Base-by-base conservation (phyloP, 2,797 vertebrate species). In the Momotus momota region DNA sequence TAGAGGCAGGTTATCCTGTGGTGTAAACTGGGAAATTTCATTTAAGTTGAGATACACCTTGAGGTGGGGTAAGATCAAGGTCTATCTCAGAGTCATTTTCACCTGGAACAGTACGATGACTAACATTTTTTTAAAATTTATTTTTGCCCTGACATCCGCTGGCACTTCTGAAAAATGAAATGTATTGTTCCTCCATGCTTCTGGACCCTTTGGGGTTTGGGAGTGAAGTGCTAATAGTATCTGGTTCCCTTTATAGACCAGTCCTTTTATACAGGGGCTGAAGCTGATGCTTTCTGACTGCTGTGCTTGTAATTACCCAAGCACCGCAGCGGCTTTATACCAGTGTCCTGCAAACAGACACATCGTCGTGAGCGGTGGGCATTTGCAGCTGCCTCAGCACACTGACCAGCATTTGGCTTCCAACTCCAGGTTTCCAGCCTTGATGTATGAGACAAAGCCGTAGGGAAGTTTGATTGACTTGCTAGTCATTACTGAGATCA, bases 391-490 rank as follows among this genome's bases (percentile, higher is more conserved):
- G 94, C 73, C 89, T 93, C 77, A 35, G 14, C 55, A 52, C 33
- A 43, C 48, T 93, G 85, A 77, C 90, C 7, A 4, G 7, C 29
- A 45, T 81, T 91, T 95, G 93, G 89, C 89, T 90, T 49, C 80
- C 31, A 51, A 75, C 55, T 79, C 72, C 2, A 1, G 5, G 79
- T 93, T 90, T 91, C 49, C 22, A 58, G n/a, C 75, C 75, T 94
- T 93, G 87, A 96, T 94, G 85, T 86, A 26, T 45, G 62, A 93
- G 46, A 93, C 58, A 95, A 91, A 94, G 77, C 66, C 0, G 27
- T 38, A 19, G 82, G 93, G 87, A 94, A 29, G 22, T 91, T 90
- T 95, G 92, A 96, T 86, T 93, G 91, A 88, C 93, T 96, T 90
- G 67, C 40, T 51, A 49, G 80, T 93, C 85, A 94, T 92, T 95